These are phyloP conservation scores for Verasper variegatus DNA, from an alignment of 2,113 vertebrate genomes.

Conservation along the genomic window DNA sequence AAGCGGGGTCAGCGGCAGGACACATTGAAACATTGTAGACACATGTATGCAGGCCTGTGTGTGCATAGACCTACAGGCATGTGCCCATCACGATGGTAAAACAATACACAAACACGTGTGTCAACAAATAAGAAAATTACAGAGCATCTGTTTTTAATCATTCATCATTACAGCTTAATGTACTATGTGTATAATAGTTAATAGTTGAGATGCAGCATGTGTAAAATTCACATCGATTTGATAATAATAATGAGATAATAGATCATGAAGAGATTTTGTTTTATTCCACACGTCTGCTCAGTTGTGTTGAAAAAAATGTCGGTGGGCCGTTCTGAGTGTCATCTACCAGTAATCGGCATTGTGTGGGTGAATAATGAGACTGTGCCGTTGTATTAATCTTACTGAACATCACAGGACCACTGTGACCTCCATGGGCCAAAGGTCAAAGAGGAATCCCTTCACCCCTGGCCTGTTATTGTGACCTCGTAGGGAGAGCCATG, in stretches of 20 bases:
- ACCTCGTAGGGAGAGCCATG: conserved; percentile 58
- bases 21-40: conserved; percentile 50
- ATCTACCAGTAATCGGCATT: conserved; percentile 58
- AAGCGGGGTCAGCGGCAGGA: conserved; percentile 58
- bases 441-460: conserved; percentile 84
- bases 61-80: neutral
- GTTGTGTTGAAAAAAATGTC: conserved; percentile 22
- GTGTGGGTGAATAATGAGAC: conserved; percentile 67
- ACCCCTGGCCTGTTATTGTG: conserved; percentile 85
- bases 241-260: neutral
- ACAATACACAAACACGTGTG: conserved; percentile 7
- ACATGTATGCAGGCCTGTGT: conserved; percentile 24
- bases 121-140: neutral
- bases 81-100: neutral
- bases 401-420: conserved; percentile 78
- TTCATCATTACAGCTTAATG: neutral
- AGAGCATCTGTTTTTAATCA: neutral
- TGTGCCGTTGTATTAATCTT: conserved; percentile 83
- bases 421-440: conserved; percentile 81
- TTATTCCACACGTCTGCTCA: neutral
- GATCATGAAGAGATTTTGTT: neutral
- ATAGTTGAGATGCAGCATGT: neutral
- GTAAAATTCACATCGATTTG: neutral
- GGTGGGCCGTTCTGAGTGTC: conserved; percentile 20
- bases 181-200: neutral